Percentiles rank a stretch among this genome's conserved stretches.
Evolutionary conservation across 2,113 vertebrate species (phyloP).

Genomic region (Hippocampus mohnikei): DNA sequence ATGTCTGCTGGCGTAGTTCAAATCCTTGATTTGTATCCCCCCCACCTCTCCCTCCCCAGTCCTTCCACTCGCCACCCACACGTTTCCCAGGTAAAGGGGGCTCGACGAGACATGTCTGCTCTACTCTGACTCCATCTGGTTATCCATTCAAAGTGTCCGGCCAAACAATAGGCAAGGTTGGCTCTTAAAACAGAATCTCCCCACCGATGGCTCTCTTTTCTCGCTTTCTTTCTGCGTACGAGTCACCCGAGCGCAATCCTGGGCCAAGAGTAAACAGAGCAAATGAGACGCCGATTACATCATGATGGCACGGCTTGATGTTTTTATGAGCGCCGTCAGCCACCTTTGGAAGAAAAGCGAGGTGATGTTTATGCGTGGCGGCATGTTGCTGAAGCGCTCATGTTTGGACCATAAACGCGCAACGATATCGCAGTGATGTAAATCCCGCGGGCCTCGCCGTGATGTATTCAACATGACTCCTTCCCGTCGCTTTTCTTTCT

Average conservation of each 20-base stretch:
- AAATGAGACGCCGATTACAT: conserved; percentile 62
- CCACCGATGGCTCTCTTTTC: conserved; percentile 23
- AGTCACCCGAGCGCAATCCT: conserved; percentile 39
- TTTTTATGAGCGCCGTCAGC: conserved; percentile 57
- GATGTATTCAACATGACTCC: neutral
- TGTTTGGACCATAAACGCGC: conserved; percentile 56
- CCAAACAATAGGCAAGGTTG: conserved; percentile 51
- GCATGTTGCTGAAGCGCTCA: conserved; percentile 54
- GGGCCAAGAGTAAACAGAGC: conserved; percentile 60
- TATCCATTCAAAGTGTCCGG: conserved; percentile 72
- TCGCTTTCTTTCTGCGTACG: conserved; percentile 9
- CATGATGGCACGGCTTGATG: conserved; percentile 48
- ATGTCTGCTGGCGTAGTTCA: conserved; percentile 59
- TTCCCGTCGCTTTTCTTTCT: neutral
- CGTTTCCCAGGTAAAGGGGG: conserved; percentile 75
- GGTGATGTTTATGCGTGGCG: conserved; percentile 57
- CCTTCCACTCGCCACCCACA: conserved; percentile 69
- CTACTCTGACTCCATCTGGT: conserved; percentile 75
- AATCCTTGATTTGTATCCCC: conserved; percentile 75
- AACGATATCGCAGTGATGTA: conserved; percentile 47
- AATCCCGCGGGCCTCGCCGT: conserved; percentile 16
- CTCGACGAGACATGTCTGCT: conserved; percentile 69
- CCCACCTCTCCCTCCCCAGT: conserved; percentile 31
- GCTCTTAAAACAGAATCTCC: conserved; percentile 19
- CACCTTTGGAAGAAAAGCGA: conserved; percentile 49